Evolutionary conservation across 2,113 vertebrate genomes (phyloP).

Genomic region (Melanocharis versteri): DNA sequence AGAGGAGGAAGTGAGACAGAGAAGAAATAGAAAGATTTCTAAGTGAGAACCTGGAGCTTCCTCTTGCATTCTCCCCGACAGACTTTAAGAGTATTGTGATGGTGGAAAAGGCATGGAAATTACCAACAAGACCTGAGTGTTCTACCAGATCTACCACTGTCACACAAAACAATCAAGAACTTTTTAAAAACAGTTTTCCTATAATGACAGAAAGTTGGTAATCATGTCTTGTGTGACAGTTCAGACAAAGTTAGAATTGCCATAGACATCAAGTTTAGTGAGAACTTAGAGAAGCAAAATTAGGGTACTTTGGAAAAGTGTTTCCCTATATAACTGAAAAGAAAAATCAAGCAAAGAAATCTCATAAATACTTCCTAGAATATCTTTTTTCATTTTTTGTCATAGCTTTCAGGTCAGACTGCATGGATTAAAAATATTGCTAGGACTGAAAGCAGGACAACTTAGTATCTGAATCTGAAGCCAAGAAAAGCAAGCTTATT

Average conservation of each 20-base stretch:
- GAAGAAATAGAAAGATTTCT: neutral
- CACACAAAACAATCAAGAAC: neutral
- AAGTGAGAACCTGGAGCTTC: neutral
- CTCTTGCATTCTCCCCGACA: neutral
- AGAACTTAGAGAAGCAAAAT: neutral
- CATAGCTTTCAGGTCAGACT: neutral
- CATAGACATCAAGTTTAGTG: neutral
- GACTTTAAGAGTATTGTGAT: neutral
- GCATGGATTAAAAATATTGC: neutral
- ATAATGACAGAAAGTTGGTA: neutral
- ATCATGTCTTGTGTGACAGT: neutral
- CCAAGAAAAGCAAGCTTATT: neutral
- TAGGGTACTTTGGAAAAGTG: neutral
- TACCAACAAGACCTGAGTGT: neutral
- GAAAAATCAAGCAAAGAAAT: neutral
- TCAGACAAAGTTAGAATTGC: neutral
- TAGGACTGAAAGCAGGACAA: neutral
- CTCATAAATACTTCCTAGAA: neutral
- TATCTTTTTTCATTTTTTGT: neutral
- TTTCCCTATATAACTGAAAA: neutral
- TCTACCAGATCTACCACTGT: neutral
- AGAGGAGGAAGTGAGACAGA: neutral
- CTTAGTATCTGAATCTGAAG: neutral
- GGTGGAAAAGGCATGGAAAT: neutral
- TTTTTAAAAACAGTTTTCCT: neutral